Evolutionary conservation across 2,888 invertebrate genomes (phyloP).

Genomic region (Daptonema setosum): DNA sequence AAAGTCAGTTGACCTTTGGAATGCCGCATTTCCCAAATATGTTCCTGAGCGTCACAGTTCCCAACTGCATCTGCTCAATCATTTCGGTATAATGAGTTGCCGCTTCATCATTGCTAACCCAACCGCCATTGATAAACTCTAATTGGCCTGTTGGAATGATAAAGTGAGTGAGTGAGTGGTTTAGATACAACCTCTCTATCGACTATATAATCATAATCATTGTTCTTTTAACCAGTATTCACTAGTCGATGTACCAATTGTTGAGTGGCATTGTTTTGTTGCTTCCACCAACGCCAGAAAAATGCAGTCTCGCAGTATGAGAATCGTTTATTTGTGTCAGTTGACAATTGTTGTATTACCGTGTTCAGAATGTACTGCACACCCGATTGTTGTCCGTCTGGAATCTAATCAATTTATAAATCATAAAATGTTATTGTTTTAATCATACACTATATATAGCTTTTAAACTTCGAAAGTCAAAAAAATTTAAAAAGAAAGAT

Average conservation of each 20-base stretch:
- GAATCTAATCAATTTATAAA: background rate
- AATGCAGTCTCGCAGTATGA: conserved; percentile 19
- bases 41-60: conserved; percentile 23
- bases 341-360: conserved; percentile 23
- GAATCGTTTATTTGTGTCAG: conserved; percentile 39
- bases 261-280: background rate
- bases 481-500: too few species aligned
- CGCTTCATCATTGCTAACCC: conserved; percentile 39
- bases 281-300: conserved; percentile 8
- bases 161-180: too few species aligned
- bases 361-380: background rate
- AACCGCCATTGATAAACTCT: conserved; percentile 29
- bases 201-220: too few species aligned
- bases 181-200: too few species aligned
- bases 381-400: background rate
- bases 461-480: too few species aligned
- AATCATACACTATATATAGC: background rate
- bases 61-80: conserved; percentile 37
- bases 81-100: conserved; percentile 36
- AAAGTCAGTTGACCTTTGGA: conserved; percentile 31
- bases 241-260: background rate
- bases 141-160: background rate
- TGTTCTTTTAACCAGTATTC: background rate
- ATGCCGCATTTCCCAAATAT: conserved; percentile 30
- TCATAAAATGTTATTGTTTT: background rate